Conservation (phyloP, 2,797 vertebrate species). For the Octomys mimax region DNA sequence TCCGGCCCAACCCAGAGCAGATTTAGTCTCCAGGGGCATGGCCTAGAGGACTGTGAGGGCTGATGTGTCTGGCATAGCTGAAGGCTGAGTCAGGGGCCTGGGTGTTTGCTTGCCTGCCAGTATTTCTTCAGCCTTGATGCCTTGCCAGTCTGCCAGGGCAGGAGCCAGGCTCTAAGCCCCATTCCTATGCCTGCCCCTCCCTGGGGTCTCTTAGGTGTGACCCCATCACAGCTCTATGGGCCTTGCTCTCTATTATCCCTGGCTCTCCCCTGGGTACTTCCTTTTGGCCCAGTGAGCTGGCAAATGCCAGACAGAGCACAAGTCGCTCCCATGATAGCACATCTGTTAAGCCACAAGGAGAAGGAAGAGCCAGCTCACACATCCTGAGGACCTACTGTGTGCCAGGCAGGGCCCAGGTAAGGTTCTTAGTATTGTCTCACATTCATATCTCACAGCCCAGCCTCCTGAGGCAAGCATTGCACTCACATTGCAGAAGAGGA, state of each 20-base stretch:
- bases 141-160: not conserved
- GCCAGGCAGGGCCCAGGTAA: not conserved
- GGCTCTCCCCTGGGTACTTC: not conserved
- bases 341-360: not conserved
- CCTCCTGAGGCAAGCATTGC: not conserved
- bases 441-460: slow-evolving; percentile 6
- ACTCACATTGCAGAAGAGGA: slow-evolving; percentile 49
- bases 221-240: not conserved
- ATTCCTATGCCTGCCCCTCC: not conserved
- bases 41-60: not conserved
- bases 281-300: not conserved
- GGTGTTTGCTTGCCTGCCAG: slow-evolving; percentile 36
- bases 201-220: not conserved
- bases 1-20: not conserved
- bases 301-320: not conserved
- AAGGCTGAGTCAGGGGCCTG: slow-evolving; percentile 35
- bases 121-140: not conserved
- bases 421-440: not conserved
- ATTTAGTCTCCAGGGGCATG: not conserved
- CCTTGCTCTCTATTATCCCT: not conserved
- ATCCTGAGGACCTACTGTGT: slow-evolving; percentile 14
- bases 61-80: not conserved
- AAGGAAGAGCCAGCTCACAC: not conserved
- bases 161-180: not conserved
- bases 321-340: not conserved